phyloP scores from a whole-genome alignment of 2,113 vertebrate species.

The Himantopus leucocephalus region DNA sequence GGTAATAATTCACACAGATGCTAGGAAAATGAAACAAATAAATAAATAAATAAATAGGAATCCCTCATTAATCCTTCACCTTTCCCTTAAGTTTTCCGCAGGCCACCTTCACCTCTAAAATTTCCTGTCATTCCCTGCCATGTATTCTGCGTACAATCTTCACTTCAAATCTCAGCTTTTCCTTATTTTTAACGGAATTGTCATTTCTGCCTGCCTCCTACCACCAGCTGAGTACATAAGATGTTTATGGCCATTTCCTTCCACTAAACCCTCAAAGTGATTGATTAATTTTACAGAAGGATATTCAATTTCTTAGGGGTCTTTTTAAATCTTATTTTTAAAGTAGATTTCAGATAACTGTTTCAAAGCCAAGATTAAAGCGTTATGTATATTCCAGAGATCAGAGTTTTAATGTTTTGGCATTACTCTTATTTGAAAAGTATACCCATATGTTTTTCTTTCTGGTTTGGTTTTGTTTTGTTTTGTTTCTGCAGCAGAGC shows the following conservation, averaged over 20 bases:
- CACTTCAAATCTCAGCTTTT: conserved; percentile 59
- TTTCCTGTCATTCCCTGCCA: conserved; percentile 53
- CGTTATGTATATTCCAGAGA: conserved; percentile 52
- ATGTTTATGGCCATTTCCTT: conserved; percentile 82
- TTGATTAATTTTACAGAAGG: conserved; percentile 84
- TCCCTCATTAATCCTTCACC: conserved; percentile 71
- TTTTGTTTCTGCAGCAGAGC: conserved; percentile 48
- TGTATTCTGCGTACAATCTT: conserved; percentile 45
- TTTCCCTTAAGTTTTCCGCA: conserved; percentile 57
- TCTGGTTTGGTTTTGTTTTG: conserved; percentile 24
- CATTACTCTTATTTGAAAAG: conserved; percentile 30
- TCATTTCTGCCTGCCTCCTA: conserved; percentile 72
- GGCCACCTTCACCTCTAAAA: conserved; percentile 65
- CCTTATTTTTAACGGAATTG: conserved; percentile 69
- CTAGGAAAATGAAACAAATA: conserved; percentile 69
- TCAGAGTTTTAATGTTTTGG: conserved; percentile 55
- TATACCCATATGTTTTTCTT: conserved; percentile 3
- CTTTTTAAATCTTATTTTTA: conserved; percentile 65
- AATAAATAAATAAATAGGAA: conserved; percentile 44
- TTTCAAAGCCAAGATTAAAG: conserved; percentile 69
- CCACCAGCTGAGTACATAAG: conserved; percentile 82
- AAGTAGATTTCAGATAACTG: conserved; percentile 44
- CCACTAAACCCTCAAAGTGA: conserved; percentile 82
- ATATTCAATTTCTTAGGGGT: conserved; percentile 57
- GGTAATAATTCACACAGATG: conserved; percentile 80